phyloP scores from a whole-genome alignment of 2,113 vertebrate genomes.

The Dipodomys stephensi region DNA sequence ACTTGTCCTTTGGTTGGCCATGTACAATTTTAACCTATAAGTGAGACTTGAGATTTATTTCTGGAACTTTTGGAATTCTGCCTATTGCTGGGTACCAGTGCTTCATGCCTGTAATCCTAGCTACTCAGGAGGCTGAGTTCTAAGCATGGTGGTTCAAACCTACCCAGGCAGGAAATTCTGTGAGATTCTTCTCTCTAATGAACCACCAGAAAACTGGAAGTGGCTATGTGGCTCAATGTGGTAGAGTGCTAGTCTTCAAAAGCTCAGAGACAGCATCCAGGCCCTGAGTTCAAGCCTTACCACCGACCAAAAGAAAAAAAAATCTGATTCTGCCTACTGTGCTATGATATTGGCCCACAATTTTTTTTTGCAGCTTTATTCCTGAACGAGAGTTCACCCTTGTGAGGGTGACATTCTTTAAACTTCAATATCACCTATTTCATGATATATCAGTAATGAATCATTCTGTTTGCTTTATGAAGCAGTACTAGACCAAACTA shows the following conservation, averaged over 20 bases:
- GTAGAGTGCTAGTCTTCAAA: too few relatives aligned
- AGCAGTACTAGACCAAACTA: conserved; percentile 11
- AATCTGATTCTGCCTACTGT: not conserved
- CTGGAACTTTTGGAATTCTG: conserved; percentile 11
- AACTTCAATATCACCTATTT: conserved; percentile 52
- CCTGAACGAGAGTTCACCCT: not conserved
- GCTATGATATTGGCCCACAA: conserved; percentile 1
- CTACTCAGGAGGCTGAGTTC: too few relatives aligned
- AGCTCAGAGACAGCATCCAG: too few relatives aligned
- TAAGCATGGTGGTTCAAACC: too few relatives aligned
- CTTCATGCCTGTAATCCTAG: too few relatives aligned
- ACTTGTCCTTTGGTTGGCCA: conserved; percentile 38
- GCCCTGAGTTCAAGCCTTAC: too few relatives aligned
- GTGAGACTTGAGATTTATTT: not conserved
- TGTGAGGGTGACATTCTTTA: conserved; percentile 27
- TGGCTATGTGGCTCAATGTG: too few relatives aligned
- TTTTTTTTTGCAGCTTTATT: conserved; percentile 48
- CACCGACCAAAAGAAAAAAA: too few relatives aligned
- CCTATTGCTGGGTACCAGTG: too few relatives aligned
- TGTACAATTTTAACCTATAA: not conserved
- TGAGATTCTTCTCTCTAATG: too few relatives aligned
- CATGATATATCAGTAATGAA: conserved; percentile 32
- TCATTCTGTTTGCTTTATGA: conserved; percentile 41
- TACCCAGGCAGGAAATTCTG: too few relatives aligned
- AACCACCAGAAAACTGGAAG: too few relatives aligned